Evolutionary conservation across 1,140 invertebrate genomes (phyloP), one percentile per base, ranked within the genome.

Genomic region (Tetramorium simillimum): DNA sequence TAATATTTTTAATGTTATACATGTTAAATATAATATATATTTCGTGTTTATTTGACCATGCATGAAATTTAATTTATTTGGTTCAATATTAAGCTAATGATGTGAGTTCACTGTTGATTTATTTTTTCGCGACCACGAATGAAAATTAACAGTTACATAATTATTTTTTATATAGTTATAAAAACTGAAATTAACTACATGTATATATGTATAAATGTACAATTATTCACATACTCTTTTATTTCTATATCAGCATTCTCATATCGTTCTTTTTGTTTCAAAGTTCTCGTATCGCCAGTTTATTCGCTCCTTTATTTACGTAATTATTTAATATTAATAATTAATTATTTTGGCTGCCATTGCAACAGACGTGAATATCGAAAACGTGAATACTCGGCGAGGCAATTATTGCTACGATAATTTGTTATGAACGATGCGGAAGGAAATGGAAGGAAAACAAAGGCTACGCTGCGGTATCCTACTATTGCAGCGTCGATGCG

Each of bases 51-150:
- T 43, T n/a, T 43, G 21, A n/a, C 43, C 65, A 72, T 58, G 62
- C 28, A 28, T 70, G 5, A 40, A 53, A 81, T 81, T 69, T 24
- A 80, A 80, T 43, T 53, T 46, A 18, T 24, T 76, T 28, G 16
- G 43, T 51, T 53, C 24, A 63, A 78, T 63, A 76, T 60, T 76
- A 53, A 69, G 21, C n/a, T 53, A 60, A 76, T 43, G 46, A 53
- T 24, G 24, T n/a, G 5, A 33, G 21, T 37, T 37, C n/a, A 46
- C 6, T 49, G 62, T 80, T 53, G 43, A 21, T 24, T 18, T 33
- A 37, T 51, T 37, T 33, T 80, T 14, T 51, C 43, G n/a, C 3
- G n/a, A 40, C 46, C n/a, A 33, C 2, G 7, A n/a, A 37, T n/a
- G 56, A 40, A 46, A 43, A 43, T 3, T 77, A 40, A 46, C 33